Conservation (phyloP, 2,797 vertebrate species). For the Lithobates pipiens region DNA sequence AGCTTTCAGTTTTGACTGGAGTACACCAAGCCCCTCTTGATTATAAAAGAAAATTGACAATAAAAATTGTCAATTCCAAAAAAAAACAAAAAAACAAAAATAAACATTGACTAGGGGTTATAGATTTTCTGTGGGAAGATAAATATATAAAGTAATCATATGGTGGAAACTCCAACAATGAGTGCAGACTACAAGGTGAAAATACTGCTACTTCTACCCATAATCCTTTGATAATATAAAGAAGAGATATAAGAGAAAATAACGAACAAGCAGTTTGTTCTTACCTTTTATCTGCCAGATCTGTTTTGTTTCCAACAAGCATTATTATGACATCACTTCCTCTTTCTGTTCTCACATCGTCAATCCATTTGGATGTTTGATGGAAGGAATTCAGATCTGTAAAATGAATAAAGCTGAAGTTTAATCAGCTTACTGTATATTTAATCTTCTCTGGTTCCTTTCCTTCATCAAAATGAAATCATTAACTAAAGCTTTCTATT, state of each 20-base stretch:
- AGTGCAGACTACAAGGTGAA: background rate
- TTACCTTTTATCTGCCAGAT: conserved; percentile 90
- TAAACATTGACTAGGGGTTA: background rate
- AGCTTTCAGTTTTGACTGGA: background rate
- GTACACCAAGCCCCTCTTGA: background rate
- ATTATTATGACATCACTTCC: conserved; percentile 94
- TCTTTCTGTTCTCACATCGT: conserved; percentile 91
- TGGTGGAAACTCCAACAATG: background rate
- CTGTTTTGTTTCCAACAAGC: conserved; percentile 93
- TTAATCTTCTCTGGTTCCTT: too few relatives aligned
- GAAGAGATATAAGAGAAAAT: background rate
- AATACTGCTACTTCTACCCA: background rate
- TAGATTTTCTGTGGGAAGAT: too few relatives aligned
- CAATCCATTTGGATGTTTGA: conserved; percentile 93
- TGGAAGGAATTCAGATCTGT: conserved; percentile 91
- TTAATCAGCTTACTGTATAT: too few relatives aligned
- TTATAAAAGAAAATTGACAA: background rate
- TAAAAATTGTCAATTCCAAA: too few relatives aligned
- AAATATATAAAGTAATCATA: background rate
- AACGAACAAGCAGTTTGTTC: conserved; percentile 1
- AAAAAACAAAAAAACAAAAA: too few relatives aligned
- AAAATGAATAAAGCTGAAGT: conserved; percentile 18
- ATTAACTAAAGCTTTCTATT: too few relatives aligned
- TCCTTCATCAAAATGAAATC: too few relatives aligned
- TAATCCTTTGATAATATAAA: background rate